Evolutionary conservation across 2,113 vertebrate species (phyloP).

Genomic region (Zootoca vivipara): DNA sequence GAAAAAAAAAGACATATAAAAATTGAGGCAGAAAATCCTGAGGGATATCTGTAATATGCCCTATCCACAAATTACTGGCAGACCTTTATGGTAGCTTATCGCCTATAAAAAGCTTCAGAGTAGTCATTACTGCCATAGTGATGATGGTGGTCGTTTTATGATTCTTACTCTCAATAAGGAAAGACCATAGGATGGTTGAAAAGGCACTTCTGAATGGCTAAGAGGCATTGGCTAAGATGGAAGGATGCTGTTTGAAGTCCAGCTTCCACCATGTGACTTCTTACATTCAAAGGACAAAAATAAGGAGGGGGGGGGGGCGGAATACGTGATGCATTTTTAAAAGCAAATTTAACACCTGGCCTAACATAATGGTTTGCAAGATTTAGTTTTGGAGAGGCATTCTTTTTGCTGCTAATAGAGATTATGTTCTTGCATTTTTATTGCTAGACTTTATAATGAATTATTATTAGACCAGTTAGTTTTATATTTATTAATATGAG

Average conservation of each 20-base stretch:
- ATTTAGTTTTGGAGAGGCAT: too few species aligned
- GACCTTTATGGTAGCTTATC: conserved; percentile 69
- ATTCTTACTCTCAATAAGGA: conserved; percentile 45
- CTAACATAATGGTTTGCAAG: neutral
- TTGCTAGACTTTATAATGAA: too few species aligned
- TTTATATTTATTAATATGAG: too few species aligned
- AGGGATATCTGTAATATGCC: conserved; percentile 67
- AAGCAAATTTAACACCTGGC: neutral
- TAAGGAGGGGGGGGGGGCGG: neutral
- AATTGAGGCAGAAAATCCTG: conserved; percentile 62
- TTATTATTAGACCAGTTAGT: too few species aligned
- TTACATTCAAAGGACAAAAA: neutral
- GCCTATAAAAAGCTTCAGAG: conserved; percentile 66
- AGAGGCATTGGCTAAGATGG: neutral
- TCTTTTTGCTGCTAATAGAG: too few species aligned
- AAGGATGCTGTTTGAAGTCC: rapidly evolving
- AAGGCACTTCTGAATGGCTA: neutral
- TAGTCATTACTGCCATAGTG: conserved; percentile 62
- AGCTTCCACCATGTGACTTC: neutral
- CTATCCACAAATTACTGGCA: conserved; percentile 66
- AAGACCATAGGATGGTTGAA: conserved; percentile 37
- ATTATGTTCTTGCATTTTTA: too few species aligned
- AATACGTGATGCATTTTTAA: neutral
- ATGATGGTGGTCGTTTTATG: conserved; percentile 61
- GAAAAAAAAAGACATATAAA: conserved; percentile 51